phyloP scores from a whole-genome alignment of 1,140 invertebrate species.

The Mycetomoellerius zeteki region DNA sequence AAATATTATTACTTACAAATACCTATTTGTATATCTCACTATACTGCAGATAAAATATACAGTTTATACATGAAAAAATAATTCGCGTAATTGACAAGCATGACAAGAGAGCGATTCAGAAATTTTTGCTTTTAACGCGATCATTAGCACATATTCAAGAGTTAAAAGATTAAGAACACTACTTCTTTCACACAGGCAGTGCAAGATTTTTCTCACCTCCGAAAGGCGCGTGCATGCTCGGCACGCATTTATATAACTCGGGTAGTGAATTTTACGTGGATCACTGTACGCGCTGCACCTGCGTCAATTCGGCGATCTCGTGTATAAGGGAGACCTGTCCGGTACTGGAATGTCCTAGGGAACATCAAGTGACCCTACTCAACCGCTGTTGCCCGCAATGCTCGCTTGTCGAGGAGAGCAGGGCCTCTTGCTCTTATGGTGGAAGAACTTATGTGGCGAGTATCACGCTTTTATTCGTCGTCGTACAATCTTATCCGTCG shows the following conservation, averaged over 20 bases:
- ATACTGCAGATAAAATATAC: neutral
- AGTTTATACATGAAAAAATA: neutral
- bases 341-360: conserved; percentile 92
- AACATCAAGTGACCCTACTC: conserved; percentile 89
- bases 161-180: neutral
- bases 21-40: neutral
- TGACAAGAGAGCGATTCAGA: neutral
- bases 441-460: conserved; percentile 90
- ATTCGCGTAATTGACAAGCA: neutral
- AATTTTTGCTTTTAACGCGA: neutral
- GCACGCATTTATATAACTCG: conserved; percentile 89
- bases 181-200: conserved; percentile 74
- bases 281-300: conserved; percentile 94
- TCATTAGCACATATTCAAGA: neutral
- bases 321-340: conserved; percentile 94
- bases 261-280: conserved; percentile 90
- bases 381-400: conserved; percentile 94
- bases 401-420: conserved; percentile 88
- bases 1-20: neutral
- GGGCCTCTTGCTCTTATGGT: conserved; percentile 89
- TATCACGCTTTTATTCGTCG: conserved; percentile 67
- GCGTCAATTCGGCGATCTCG: conserved; percentile 91
- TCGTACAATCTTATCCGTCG: neutral
- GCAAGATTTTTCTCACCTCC: conserved; percentile 83
- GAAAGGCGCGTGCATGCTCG: conserved; percentile 90